Base-by-base conservation (phyloP, 1,140 invertebrate genomes). In the Araneus ventricosus region DNA sequence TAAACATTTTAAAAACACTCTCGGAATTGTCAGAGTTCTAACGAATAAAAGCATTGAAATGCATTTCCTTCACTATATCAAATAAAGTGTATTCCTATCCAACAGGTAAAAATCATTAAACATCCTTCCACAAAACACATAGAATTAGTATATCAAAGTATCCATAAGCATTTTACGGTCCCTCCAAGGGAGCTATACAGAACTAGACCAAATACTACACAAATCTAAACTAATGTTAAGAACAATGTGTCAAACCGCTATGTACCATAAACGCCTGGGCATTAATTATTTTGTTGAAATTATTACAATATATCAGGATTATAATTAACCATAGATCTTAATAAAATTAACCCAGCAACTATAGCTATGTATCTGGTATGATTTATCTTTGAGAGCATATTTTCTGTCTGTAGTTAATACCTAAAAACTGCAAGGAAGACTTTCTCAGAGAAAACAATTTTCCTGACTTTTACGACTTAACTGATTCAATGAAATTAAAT, bases 161-260 rank as follows among this genome's bases (percentile, higher is more conserved):
- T 24, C 10, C 24, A 84, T 57, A 84, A 84, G 34, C 45, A 84
- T 14, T 84, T 82, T 75, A 75, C 82, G 34, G 45, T 37, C 57
- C 34, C 85, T 87, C 24, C 61, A n/a, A 37, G 59, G 57, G 85
- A 87, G 8, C 57, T 37, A 37, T 34, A 59, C 57, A 57, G 22
- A 91, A 91, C 82, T 93, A 88, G 30, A 75, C 67, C 30, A 59
- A 93, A 80, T 59, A 88, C 91, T 93, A 88, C 91, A 88, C 91
- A 87, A 87, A 75, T 88, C 91, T 93, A 93, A 87, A 93, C 91
- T 93, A 93, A n/a, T 41, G 24, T n/a, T 61, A 59, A 93, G 90
- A 92, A 92, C 82, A 57, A 92, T 24, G 22, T 90, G n/a, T 41
- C 39, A 67, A 88, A 88, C 39, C 30, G n/a, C 61, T 67, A 88